Percentiles rank a stretch among this genome's conserved stretches.
Evolutionary conservation across 1,140 invertebrate species (phyloP).

Genomic region (Sinella curviseta): DNA sequence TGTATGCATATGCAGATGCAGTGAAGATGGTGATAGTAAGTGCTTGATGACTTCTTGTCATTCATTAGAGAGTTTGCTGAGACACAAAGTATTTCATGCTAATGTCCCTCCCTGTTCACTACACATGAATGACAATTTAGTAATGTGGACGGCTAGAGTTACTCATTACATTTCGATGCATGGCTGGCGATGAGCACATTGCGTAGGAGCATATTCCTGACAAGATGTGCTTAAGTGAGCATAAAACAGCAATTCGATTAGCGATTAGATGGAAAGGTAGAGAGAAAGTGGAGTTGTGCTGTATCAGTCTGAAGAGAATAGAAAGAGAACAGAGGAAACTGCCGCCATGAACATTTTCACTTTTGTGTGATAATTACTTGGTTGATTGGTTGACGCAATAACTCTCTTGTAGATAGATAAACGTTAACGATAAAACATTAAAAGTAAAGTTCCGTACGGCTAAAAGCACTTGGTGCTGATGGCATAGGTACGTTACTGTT

Average conservation of each 20-base stretch:
- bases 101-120: background rate
- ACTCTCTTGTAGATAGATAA: no score
- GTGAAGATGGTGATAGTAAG: no score
- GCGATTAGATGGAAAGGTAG: background rate
- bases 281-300: no score
- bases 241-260: constrained; percentile 17
- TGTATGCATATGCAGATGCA: no score
- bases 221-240: background rate
- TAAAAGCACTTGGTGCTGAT: no score
- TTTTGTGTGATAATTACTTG: constrained; percentile 1
- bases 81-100: background rate
- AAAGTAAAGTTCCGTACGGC: no score
- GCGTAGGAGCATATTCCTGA: background rate
- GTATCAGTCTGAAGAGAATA: background rate
- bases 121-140: background rate
- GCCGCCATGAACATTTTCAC: background rate
- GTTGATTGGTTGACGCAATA: background rate
- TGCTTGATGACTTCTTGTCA: background rate
- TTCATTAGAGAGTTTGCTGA: background rate
- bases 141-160: background rate
- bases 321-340: background rate
- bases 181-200: background rate
- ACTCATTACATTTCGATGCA: background rate
- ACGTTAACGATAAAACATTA: no score
- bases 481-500: no score